Conservation (phyloP, 2,797 vertebrate genomes). For the Smutsia gigantea region DNA sequence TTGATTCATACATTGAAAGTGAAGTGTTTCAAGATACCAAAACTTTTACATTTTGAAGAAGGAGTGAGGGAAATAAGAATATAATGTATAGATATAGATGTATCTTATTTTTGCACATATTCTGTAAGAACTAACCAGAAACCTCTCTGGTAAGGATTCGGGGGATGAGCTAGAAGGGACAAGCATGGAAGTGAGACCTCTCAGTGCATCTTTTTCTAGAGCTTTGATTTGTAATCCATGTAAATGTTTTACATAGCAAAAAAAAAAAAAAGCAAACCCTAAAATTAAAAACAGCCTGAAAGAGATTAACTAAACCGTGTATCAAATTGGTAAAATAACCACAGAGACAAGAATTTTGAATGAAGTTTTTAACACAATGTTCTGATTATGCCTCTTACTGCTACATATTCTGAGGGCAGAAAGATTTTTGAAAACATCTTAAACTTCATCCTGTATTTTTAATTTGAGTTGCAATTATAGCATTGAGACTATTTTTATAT, state of each 20-base stretch:
- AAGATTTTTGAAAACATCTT: not conserved
- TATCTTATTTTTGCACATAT: not conserved
- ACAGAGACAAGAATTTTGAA: not conserved
- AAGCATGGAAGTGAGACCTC: not conserved
- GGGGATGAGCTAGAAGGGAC: not conserved
- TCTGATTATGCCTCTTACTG: not conserved
- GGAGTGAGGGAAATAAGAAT: not conserved
- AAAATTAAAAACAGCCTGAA: constrained; percentile 3
- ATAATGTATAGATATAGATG: not conserved
- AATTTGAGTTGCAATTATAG: not conserved
- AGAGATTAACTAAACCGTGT: not conserved
- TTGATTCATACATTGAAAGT: not conserved
- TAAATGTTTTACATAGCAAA: not conserved
- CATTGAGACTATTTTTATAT: not conserved
- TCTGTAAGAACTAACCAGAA: not conserved
- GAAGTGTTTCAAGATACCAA: not conserved
- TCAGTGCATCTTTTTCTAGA: not conserved
- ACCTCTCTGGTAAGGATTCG: not conserved
- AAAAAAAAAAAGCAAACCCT: not conserved
- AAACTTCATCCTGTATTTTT: not conserved
- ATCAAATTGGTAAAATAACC: not conserved
- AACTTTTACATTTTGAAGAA: not conserved
- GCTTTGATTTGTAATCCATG: not conserved
- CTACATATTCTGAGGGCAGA: not conserved
- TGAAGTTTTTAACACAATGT: not conserved